Percentiles rank a stretch among this genome's conserved stretches.
Evolutionary conservation across 1,140 invertebrate species (phyloP).

Genomic region (Drosophila ohnishii): DNA sequence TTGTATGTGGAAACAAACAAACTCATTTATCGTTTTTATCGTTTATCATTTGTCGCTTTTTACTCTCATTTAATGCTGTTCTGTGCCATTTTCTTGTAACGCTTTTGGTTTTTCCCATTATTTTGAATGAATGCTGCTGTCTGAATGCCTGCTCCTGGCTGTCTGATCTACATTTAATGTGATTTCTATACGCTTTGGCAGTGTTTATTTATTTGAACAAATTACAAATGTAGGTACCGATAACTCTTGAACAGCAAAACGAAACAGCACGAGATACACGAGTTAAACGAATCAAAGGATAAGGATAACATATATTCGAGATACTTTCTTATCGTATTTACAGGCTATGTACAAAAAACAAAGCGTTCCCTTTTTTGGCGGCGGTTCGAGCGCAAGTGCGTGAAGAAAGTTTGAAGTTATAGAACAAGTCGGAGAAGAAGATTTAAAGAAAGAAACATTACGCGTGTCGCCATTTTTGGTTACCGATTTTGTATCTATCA

Average conservation of each 20-base stretch:
- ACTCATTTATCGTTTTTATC: slow-evolving; percentile 22
- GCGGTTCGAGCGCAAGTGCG: slow-evolving; percentile 56
- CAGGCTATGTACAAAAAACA: slow-evolving; percentile 72
- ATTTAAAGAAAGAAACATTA: slow-evolving; percentile 22
- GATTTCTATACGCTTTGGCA: slow-evolving; percentile 81
- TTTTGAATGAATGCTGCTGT: slow-evolving; percentile 36
- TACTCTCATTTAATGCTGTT: slow-evolving; percentile 25
- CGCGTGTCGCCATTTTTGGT: slow-evolving; percentile 40
- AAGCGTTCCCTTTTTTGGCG: slow-evolving; percentile 40
- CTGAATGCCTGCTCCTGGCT: slow-evolving; percentile 29
- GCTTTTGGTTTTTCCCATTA: slow-evolving; percentile 23
- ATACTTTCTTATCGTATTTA: slow-evolving; percentile 57
- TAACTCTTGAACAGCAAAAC: slow-evolving; percentile 42
- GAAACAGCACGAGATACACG: slow-evolving; percentile 43
- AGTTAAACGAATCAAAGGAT: slow-evolving; percentile 24
- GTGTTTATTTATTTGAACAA: slow-evolving; percentile 77
- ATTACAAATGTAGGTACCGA: slow-evolving; percentile 50
- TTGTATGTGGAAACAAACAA: slow-evolving; percentile 32
- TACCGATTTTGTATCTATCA: slow-evolving; percentile 59
- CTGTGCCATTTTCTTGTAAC: slow-evolving; percentile 52
- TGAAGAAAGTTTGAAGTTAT: slow-evolving; percentile 21
- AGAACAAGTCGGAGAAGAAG: slow-evolving; percentile 19
- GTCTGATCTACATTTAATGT: slow-evolving; percentile 59
- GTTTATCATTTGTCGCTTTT: background rate
- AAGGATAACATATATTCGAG: slow-evolving; percentile 37